Percentiles rank a stretch among this genome's conserved stretches.
Conservation (phyloP, 2,797 vertebrate species). For the Darevskia nairensis region DNA sequence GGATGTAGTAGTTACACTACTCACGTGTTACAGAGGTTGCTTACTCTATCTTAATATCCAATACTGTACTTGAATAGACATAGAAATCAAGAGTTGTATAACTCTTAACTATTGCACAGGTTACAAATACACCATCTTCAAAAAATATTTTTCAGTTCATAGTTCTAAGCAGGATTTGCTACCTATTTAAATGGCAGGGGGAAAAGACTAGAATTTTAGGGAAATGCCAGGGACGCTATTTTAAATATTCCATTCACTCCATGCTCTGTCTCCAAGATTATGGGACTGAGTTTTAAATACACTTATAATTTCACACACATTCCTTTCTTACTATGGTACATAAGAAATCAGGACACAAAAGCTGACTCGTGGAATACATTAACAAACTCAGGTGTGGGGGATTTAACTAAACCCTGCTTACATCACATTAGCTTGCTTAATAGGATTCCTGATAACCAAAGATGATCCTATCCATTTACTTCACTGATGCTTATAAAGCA, state of each 20-base stretch:
- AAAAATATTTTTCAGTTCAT: not conserved
- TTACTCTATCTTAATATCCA: not conserved
- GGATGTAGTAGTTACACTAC: not conserved
- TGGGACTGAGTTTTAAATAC: not conserved
- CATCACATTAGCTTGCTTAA: not conserved
- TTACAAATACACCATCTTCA: not conserved
- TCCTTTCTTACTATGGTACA: not conserved
- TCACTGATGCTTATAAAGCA: not conserved
- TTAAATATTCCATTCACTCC: not conserved
- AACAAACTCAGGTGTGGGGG: not conserved
- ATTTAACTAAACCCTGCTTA: not conserved
- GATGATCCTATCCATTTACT: constrained; percentile 14
- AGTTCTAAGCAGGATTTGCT: not conserved
- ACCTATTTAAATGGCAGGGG: not conserved
- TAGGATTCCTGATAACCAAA: constrained; percentile 13
- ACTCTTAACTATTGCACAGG: not conserved
- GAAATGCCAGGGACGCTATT: not conserved
- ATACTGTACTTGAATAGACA: not conserved
- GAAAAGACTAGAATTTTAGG: not conserved
- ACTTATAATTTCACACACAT: not conserved
- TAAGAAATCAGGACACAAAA: not conserved
- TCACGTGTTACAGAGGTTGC: not conserved
- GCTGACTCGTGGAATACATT: not conserved
- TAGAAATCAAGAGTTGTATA: not conserved
- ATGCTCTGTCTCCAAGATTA: not conserved